These are phyloP conservation scores for Sebastes oblongus DNA, from an alignment of 2,797 vertebrate species.

Conservation along the genomic window DNA sequence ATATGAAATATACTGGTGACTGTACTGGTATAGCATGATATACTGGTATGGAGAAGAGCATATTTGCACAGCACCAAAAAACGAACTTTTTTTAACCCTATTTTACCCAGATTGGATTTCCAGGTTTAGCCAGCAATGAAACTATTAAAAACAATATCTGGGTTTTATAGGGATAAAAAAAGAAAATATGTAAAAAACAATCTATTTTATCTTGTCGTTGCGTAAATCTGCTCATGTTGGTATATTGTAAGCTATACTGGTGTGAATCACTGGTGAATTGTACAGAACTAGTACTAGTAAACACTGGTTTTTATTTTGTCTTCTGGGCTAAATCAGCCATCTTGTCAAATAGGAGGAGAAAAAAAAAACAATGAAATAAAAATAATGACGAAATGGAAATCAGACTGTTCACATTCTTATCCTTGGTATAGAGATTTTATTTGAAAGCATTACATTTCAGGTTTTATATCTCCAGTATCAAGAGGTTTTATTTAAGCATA, in stretches of 20 bases:
- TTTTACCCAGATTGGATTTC: constrained; percentile 57
- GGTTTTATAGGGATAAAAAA: constrained; percentile 48
- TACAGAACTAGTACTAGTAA: constrained; percentile 79
- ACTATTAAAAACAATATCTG: constrained; percentile 47
- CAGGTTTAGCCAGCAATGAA: constrained; percentile 60
- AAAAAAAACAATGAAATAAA: constrained; percentile 70
- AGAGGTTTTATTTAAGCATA: background rate
- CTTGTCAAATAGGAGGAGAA: constrained; percentile 71
- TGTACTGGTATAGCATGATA: constrained; percentile 65
- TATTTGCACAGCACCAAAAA: constrained; percentile 79
- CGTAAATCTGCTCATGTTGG: constrained; percentile 78
- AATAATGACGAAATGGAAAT: constrained; percentile 60
- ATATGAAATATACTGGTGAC: constrained; percentile 63
- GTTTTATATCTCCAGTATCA: background rate
- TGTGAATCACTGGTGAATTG: constrained; percentile 78
- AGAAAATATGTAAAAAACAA: constrained; percentile 29
- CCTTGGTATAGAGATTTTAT: constrained; percentile 8
- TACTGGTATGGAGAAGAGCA: constrained; percentile 69
- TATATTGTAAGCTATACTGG: constrained; percentile 80
- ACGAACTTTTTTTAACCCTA: constrained; percentile 30
- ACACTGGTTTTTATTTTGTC: constrained; percentile 84
- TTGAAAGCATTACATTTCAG: background rate
- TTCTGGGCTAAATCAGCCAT: constrained; percentile 66
- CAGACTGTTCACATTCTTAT: background rate
- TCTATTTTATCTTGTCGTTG: constrained; percentile 79